Percentiles rank a stretch among this genome's conserved stretches.
These are phyloP conservation scores for Caenorhabditis auriculariae DNA, from an alignment of 2,888 invertebrate species.

Conservation along the genomic window DNA sequence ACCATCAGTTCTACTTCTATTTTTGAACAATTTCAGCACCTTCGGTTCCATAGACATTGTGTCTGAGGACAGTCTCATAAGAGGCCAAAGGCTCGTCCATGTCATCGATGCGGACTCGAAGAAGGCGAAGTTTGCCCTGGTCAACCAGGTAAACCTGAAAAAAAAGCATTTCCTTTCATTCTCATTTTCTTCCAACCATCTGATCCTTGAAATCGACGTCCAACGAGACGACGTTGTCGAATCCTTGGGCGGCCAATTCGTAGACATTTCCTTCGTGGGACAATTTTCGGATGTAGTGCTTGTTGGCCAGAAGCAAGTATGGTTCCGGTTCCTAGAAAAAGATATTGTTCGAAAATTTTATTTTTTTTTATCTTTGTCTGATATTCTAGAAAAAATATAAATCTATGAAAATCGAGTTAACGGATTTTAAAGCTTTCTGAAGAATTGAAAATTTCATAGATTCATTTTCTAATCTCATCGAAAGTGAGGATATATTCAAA, in stretches of 20 bases:
- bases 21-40: conserved; percentile 67
- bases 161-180: background rate
- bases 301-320: conserved; percentile 92
- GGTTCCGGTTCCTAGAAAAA: conserved; percentile 72
- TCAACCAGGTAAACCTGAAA: conserved; percentile 81
- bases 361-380: too few species aligned
- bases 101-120: conserved; percentile 53
- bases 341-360: background rate
- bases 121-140: conserved; percentile 69
- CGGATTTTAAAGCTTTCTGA: too few species aligned
- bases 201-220: conserved; percentile 85
- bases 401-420: too few species aligned
- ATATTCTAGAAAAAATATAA: too few species aligned
- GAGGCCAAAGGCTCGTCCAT: conserved; percentile 61
- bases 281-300: conserved; percentile 95
- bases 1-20: background rate
- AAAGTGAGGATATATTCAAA: too few species aligned
- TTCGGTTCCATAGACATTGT: conserved; percentile 93
- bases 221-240: conserved; percentile 92
- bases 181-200: conserved; percentile 68
- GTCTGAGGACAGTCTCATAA: conserved; percentile 82
- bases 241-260: conserved; percentile 77
- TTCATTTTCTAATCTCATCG: too few species aligned
- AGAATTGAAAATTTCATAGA: background rate
- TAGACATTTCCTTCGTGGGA: conserved; percentile 83